Evolutionary conservation across 2,797 vertebrate genomes (phyloP), one percentile per base, ranked within the genome.

Genomic region (Hypotaenidia philippensis): DNA sequence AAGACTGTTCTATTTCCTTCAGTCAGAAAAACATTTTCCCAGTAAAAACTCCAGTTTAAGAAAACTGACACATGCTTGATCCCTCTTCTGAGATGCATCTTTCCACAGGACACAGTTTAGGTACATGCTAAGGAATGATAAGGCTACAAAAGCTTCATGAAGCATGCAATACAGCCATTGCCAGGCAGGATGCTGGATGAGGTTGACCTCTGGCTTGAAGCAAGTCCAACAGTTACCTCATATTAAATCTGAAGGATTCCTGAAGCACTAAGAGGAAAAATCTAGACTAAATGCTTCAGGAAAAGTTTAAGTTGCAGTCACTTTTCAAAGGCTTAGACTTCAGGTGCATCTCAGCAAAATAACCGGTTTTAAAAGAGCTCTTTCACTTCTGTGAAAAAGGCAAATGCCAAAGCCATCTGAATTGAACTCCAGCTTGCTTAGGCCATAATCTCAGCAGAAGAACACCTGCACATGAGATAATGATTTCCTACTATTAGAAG

Each of bases 361-460:
- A 23, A 61, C 21, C 18, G 5, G 6, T 87, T 97, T 81, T 83
- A 87, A 86, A 31, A 69, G 13, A 49, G 16, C 20, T 77, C 14
- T 70, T 91, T 59, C 26, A 56, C 59, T 89, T 96, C 56, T 60
- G 36, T 75, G 79, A 91, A 80, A 93, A 92, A 74, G 25, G 18
- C 69, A 47, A 65, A 85, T 31, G 27, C 34, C 53, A 75, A 29
- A 65, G 26, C 17, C 20, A 81, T 61, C 40, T 64, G 38, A 95
- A 87, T 74, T 64, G 26, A 93, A 85, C 53, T 44, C 36, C 52
- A 77, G 66, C 40, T 82, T 90, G 92, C 80, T 89, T 40, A 90
- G 93, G 31, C 45, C 52, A 74, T 61, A 80, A 69, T 31, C 55
- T 55, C 52, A 89, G 18, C 1, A 0, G 75, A 74, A 90, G 55